Evolutionary conservation across 2,113 vertebrate species (phyloP), one percentile per base, ranked within the genome.

Genomic region (Caranx ignobilis): DNA sequence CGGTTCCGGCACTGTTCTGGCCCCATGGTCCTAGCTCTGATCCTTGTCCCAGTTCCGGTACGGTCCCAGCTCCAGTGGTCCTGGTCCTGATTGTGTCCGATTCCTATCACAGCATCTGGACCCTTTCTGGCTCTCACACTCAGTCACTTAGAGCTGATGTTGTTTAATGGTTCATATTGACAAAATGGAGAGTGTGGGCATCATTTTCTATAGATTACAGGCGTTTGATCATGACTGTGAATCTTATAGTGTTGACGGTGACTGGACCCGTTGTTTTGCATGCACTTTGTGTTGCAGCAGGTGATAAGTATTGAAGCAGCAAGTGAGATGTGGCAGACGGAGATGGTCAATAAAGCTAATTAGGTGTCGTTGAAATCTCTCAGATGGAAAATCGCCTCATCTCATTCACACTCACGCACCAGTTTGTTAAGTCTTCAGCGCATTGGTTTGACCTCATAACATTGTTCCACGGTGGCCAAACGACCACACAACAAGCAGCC

Each of bases 331-430:
- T 64, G 69, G 2, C 65, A 43, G 55, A 65, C 9, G 39, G 26
- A 78, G 67, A n/a, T 61, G 60, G 19, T 68, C 65, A 65, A 39
- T 71, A 32, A 39, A 63, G 48, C 16, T 80, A 15, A 80, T 71
- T 48, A 66, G 5, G n/a, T 45, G 26, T 26, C 31, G 6, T 2
- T 68, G 4, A 39, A 18, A 73, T 71, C 65, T 15, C 43, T 31
- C 26, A n/a, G 15, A 60, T 11, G 26, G 11, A 41, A 16, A 71
- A 78, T 26, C 2, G 1, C 15, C 37, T 77, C 18, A 60, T 57
- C 59, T 61, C 26, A 69, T 55, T 55, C 37, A 43, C 55, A 62
- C 21, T 60, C 68, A 74, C 9, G 2, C 43, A 81, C 10, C 48
- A 55, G 19, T 48, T 59, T 45, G 61, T 69, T 35, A 19, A 50